phyloP scores from a whole-genome alignment of 2,797 vertebrate genomes.

The Amniataba percoides region DNA sequence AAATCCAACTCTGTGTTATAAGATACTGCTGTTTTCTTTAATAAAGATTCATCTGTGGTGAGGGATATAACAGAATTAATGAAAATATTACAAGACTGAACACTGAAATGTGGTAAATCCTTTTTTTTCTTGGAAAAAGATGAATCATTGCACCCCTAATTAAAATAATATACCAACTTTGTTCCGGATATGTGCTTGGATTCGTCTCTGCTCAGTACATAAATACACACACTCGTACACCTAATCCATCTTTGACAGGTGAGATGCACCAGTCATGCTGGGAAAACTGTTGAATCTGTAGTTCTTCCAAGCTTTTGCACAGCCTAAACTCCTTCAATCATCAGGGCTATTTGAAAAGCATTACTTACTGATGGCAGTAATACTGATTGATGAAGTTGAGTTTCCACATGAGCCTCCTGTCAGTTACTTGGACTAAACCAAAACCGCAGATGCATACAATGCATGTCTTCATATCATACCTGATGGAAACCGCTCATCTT shows the following conservation, averaged over 20 bases:
- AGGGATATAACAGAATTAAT: neutral
- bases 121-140: slow-evolving; percentile 16
- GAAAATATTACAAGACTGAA: slow-evolving; percentile 19
- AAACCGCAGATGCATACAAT: slow-evolving; percentile 58
- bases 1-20: slow-evolving; percentile 11
- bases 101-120: neutral
- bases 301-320: slow-evolving; percentile 49
- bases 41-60: slow-evolving; percentile 39
- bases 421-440: slow-evolving; percentile 24
- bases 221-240: slow-evolving; percentile 26
- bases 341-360: slow-evolving; percentile 58
- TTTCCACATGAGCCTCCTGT: slow-evolving; percentile 42
- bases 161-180: slow-evolving; percentile 46
- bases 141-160: slow-evolving; percentile 25
- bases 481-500: slow-evolving; percentile 36
- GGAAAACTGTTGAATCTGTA: slow-evolving; percentile 48
- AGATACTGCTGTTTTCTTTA: slow-evolving; percentile 47
- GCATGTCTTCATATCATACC: slow-evolving; percentile 25
- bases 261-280: slow-evolving; percentile 27
- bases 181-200: slow-evolving; percentile 29
- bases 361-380: slow-evolving; percentile 48
- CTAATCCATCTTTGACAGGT: slow-evolving; percentile 54
- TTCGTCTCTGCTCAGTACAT: slow-evolving; percentile 4
- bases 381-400: slow-evolving; percentile 61
- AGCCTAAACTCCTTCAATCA: slow-evolving; percentile 41